These are phyloP conservation scores for Drosophila anceps DNA, from an alignment of 2,888 invertebrate species.

Conservation along the genomic window DNA sequence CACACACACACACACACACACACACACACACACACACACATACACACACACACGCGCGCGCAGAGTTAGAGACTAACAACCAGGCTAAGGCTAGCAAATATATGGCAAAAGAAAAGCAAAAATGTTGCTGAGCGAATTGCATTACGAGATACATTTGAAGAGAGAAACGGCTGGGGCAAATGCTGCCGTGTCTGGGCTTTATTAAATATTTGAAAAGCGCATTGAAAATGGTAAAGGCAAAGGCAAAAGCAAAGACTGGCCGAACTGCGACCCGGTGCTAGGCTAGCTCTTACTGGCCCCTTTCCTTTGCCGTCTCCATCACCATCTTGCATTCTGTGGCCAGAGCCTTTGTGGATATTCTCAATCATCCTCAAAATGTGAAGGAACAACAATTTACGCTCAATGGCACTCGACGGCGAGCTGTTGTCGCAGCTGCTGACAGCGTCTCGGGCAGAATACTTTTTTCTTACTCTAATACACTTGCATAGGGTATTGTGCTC, in stretches of 20 bases:
- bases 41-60: too few relatives aligned
- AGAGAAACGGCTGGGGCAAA: constrained; percentile 2
- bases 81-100: constrained; percentile 51
- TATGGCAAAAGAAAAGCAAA: constrained; percentile 27
- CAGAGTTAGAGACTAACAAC: neutral
- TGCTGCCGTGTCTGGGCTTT: constrained; percentile 70
- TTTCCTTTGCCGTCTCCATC: neutral
- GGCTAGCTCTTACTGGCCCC: neutral
- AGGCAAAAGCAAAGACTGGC: too few relatives aligned
- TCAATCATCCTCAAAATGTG: constrained; percentile 83
- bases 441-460: constrained; percentile 24
- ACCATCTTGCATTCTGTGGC: neutral
- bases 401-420: constrained; percentile 81
- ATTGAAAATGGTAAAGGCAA: constrained; percentile 52
- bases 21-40: too few relatives aligned
- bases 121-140: constrained; percentile 52
- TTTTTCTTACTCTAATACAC: constrained; percentile 13
- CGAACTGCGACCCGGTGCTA: constrained; percentile 36
- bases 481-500: neutral
- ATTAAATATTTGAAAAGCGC: constrained; percentile 74
- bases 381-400: constrained; percentile 84
- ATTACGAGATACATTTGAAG: constrained; percentile 38
- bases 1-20: too few relatives aligned
- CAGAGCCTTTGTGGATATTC: constrained; percentile 73
- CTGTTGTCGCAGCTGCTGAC: constrained; percentile 63